Base-by-base conservation (phyloP, 92 coral and sea anemone species). In the Anthopleura xanthogrammica region DNA sequence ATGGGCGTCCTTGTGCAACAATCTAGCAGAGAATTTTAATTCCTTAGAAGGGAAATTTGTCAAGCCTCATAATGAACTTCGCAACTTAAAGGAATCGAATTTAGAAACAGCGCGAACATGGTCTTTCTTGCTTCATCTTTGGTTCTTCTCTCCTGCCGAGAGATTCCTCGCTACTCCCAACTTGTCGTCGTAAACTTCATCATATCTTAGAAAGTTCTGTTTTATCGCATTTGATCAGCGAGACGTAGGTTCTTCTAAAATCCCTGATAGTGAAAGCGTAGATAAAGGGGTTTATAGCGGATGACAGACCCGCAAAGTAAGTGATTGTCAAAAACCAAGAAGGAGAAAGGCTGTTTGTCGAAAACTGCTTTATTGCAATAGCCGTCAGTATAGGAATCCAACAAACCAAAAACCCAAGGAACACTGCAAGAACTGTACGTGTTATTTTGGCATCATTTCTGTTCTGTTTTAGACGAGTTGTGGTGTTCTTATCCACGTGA, bases 261-360 rank as follows among this genome's bases (percentile, higher is more conserved):
- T 54, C 46, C 56, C 82, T 84, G 82, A 57, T 60, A 20, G 87
- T 77, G 20, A 77, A 64, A 60, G 72, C 81, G 80, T 84, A 84
- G 57, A 84, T 84, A 46, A 84, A 84, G 7, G 87, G 87, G 72
- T 84, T 76, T 3, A 84, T 68, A 4, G 76, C 87, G 6, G 76
- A 29, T 3, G 87, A 84, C 50, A 84, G 16, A 19, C 66, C 76
- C 4, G 17, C 76, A 77, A 46, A 77, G 29, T 76, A 42, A 10
- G 77, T 16, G 16, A 64, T 29, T 13, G 65, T n/a, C 3, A 75
- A 12, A 5, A 2, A 55, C 64, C 70, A n/a, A 12, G 6, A 3
- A 39, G 41, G 7, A 16, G 42, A 17, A 16, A 17, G n/a, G 48
- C 36, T 29, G 36, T 12, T 20, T 12, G 10, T 2, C 14, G 2